Conservation (phyloP, 2,888 invertebrate genomes). For the Yponomeuta sedellus region DNA sequence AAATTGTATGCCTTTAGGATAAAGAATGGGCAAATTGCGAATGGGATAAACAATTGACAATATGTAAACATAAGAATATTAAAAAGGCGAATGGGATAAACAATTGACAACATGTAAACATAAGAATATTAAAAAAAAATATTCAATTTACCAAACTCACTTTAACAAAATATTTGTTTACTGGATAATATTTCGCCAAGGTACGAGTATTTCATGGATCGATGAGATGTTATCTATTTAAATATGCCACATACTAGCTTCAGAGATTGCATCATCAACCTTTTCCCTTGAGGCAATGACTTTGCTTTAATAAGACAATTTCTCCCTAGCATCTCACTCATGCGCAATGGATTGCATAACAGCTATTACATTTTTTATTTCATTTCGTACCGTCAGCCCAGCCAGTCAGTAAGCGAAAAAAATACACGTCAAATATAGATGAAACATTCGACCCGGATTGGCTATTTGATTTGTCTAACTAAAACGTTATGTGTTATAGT, state of each 20-base stretch:
- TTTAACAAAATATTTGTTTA: neutral
- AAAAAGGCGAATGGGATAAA: no score
- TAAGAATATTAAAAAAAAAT: no score
- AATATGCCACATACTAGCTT: neutral
- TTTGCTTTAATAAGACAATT: constrained; percentile 15
- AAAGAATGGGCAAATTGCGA: no score
- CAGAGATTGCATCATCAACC: constrained; percentile 12
- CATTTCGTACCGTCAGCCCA: neutral
- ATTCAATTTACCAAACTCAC: neutral
- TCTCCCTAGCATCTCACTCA: constrained; percentile 14
- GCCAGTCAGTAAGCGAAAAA: neutral
- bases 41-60: no score
- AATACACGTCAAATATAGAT: constrained; percentile 8
- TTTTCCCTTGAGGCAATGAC: constrained; percentile 17
- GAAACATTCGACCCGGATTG: constrained; percentile 9
- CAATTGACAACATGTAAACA: no score
- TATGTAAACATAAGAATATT: no score
- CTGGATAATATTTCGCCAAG: neutral
- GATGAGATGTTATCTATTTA: neutral
- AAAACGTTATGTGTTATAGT: neutral
- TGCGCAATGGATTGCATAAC: constrained; percentile 3
- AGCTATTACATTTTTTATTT: neutral
- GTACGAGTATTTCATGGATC: neutral
- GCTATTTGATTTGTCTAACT: constrained; percentile 2
- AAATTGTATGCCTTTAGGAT: no score